phyloP scores from a whole-genome alignment of 1,140 invertebrate species.

The Sinonovacula constricta region DNA sequence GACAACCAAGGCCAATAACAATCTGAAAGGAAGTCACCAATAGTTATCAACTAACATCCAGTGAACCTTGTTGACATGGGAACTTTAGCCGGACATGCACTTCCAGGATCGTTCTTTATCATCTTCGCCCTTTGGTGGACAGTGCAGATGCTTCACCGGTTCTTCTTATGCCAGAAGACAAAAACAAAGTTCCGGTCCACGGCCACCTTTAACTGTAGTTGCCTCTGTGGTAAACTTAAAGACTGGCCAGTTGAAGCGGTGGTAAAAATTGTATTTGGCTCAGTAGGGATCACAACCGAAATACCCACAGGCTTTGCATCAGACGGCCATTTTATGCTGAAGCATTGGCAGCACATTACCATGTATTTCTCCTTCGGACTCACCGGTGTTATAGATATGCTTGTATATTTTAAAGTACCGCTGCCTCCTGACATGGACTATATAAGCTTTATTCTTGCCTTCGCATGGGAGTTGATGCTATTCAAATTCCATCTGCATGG shows the following conservation, averaged over 20 bases:
- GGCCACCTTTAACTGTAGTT: conserved; percentile 73
- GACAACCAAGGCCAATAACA: too few species aligned
- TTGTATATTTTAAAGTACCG: conserved; percentile 74
- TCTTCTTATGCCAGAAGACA: conserved; percentile 66
- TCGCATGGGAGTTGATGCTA: conserved; percentile 79
- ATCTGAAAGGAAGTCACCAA: too few species aligned
- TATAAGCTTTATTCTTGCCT: conserved; percentile 75
- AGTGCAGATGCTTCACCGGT: conserved; percentile 74
- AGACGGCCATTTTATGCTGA: conserved; percentile 76
- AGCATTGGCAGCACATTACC: conserved; percentile 81
- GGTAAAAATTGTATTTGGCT: conserved; percentile 75
- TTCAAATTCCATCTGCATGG: conserved; percentile 81
- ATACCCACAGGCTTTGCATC: conserved; percentile 77
- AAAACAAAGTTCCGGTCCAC: too few species aligned
- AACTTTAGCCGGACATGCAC: conserved; percentile 78
- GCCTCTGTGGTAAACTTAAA: conserved; percentile 67
- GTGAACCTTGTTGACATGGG: too few species aligned
- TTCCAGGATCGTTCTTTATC: conserved; percentile 81
- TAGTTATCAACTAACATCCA: too few species aligned
- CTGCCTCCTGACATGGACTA: conserved; percentile 78
- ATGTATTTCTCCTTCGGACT: conserved; percentile 82
- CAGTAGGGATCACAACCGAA: conserved; percentile 77
- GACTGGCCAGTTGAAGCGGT: conserved; percentile 75
- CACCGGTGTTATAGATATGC: conserved; percentile 78
- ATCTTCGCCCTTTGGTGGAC: conserved; percentile 80